Evolutionary conservation across 1,140 invertebrate species (phyloP), one percentile per base, ranked within the genome.

Genomic region (Gonioctena quinquepunctata): DNA sequence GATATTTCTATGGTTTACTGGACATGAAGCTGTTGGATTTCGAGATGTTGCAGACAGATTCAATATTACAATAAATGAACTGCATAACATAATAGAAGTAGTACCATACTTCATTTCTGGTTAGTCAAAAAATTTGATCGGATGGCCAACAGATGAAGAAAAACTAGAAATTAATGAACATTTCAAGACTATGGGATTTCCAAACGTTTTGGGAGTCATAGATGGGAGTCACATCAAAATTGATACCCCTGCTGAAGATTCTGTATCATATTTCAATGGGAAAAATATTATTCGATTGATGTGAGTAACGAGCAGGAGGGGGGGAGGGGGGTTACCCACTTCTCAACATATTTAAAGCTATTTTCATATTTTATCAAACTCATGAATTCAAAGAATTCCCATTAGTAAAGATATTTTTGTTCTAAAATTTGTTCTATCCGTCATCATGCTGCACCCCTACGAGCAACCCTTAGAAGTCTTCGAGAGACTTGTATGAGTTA

Each of bases 1-100:
- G 3, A 74, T 72, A 27, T 81, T 78, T 73, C 73, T 82, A 52
- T 82, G 78, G 78, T 82, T 77, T 74, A 71, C 66, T 25, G 77
- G 79, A 18, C 73, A 82, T 74, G 66, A 81, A 73, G 70, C 76
- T 50, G 72, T 75, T 63, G 54, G 50, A 50, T 82, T 75, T 70
- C 18, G 79, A 27, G 79, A 80, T 73, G 72, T 79, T 50, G 71
- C 75, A 23, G 77, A 80, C 56, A 67, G 78, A 26, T 82, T 81
- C 65, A 69, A 76, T 69, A 63, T 82, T 28, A 66, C 70, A 19
- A 68, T 79, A 11, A 80, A 78, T 65, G 60, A 61, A 61, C 59
- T 82, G 7, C 64, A 65, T 63, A 64, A 66, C 21, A 72, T 82
- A 25, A 74, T 82, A 26, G 68, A 52, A 59, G 69, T 71, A 72